phyloP scores from a whole-genome alignment of 2,113 vertebrate species.

The Sander vitreus region DNA sequence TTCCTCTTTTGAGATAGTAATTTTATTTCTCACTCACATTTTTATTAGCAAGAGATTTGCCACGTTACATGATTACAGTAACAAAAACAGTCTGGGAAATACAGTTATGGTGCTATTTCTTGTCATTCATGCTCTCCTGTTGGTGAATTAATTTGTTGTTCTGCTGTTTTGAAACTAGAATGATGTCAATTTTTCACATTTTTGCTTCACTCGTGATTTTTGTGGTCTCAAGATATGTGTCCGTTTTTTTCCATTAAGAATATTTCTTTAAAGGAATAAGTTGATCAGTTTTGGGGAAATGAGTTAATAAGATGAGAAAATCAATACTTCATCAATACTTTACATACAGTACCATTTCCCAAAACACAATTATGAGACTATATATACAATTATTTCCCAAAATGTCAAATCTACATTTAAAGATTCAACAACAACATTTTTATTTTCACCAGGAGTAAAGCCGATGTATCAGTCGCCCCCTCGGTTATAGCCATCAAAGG shows the following conservation, averaged over 20 bases:
- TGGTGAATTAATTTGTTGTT: not conserved
- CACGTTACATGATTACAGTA: not conserved
- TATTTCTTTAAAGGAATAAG: not conserved
- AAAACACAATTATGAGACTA: no score
- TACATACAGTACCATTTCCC: not conserved
- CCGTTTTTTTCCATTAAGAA: not conserved
- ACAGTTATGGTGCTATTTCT: not conserved
- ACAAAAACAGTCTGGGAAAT: not conserved
- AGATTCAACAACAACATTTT: not conserved
- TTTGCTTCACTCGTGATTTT: not conserved
- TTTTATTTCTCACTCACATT: not conserved
- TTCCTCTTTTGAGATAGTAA: no score
- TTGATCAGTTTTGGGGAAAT: not conserved
- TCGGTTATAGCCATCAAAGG: conserved; percentile 72
- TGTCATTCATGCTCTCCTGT: not conserved
- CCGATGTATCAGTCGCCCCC: conserved; percentile 14
- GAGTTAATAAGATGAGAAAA: not conserved
- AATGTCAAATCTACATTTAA: not conserved
- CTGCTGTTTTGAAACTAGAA: not conserved
- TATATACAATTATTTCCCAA: no score
- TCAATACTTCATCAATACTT: not conserved
- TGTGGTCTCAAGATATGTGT: not conserved
- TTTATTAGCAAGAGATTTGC: not conserved
- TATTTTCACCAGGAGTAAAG: conserved; percentile 45
- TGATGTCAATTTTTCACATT: not conserved